Evolutionary conservation across 2,888 invertebrate species (phyloP).

Genomic region (Phragmatobia fuliginosa): DNA sequence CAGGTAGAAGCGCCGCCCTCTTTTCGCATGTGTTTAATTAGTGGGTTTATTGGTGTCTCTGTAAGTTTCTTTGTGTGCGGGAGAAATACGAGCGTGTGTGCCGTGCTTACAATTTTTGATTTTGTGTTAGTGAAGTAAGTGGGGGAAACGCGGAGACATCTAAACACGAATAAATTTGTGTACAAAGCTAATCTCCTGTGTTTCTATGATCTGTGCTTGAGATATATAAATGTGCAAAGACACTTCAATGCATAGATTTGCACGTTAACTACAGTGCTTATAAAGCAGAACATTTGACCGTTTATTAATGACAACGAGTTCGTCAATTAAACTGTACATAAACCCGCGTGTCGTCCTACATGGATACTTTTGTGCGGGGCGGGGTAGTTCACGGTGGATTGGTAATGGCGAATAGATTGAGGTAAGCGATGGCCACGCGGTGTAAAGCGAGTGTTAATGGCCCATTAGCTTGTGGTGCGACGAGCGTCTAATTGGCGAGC

Average conservation of each 20-base stretch:
- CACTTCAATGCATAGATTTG: constrained; percentile 57
- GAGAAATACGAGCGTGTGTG: too few species aligned
- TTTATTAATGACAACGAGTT: constrained; percentile 55
- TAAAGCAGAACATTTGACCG: constrained; percentile 58
- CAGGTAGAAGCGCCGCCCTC: too few species aligned
- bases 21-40: too few species aligned
- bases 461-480: constrained; percentile 75
- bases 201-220: too few species aligned
- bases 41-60: too few species aligned
- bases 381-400: constrained; percentile 43
- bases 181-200: too few species aligned
- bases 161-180: too few species aligned
- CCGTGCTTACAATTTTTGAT: too few species aligned
- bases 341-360: constrained; percentile 49
- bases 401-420: constrained; percentile 65
- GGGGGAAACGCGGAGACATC: too few species aligned
- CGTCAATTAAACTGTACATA: constrained; percentile 57
- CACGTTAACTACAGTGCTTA: constrained; percentile 57
- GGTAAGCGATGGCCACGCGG: constrained; percentile 68
- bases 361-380: constrained; percentile 41
- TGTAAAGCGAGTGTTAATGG: constrained; percentile 82
- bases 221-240: constrained; percentile 53
- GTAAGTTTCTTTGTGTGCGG: too few species aligned
- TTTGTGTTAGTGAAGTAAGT: too few species aligned
- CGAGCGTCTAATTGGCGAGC: constrained; percentile 75